Base-by-base conservation (phyloP, 2,888 invertebrate genomes). In the Mythimna ferrago region DNA sequence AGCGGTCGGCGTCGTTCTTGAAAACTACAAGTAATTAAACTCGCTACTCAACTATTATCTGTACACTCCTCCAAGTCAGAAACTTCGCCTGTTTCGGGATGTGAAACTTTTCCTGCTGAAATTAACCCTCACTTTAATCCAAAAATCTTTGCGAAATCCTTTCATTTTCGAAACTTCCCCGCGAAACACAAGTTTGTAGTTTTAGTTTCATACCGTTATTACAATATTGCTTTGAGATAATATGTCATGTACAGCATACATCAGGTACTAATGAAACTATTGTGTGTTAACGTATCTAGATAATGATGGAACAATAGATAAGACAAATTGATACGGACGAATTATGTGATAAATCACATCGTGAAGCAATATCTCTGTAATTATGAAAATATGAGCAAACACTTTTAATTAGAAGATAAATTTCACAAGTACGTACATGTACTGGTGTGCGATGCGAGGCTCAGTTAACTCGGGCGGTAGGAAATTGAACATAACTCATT, bases 11-110 rank as follows among this genome's bases (percentile, higher is more conserved):
- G 51, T 53, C 84, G 84, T 86, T 86, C 80, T 86, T 90, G 88
- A 89, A 91, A 91, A 91, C 91, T 89, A 90, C 89, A 95, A 95
- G 94, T 94, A 95, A 95, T 95, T 95, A 95, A 95, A 95, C 93
- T 95, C 91, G 92, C 92, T 93, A 93, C 92, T 93, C 90, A 93
- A 94, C 94, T 94, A 94, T 94, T 94, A 95, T 94, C 94, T 91
- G 92, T 89, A 88, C 89, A 91, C 90, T 91, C 88, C 88, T 87
- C 85, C 82, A 87, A 94, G 92, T 92, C 93, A 92, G 84, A 87
- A 94, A 94, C 92, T 95, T 93, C 78, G 78, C 93, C 87, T 92
- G 92, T 92, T 92, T 89, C 86, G 88, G 89, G 89, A 92, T 92
- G 90, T 90, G 89, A 90, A 94, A 94, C 91, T 94, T 94, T 93